Evolutionary conservation across 2,113 vertebrate genomes (phyloP).

Genomic region (Nannobrachium achirus): DNA sequence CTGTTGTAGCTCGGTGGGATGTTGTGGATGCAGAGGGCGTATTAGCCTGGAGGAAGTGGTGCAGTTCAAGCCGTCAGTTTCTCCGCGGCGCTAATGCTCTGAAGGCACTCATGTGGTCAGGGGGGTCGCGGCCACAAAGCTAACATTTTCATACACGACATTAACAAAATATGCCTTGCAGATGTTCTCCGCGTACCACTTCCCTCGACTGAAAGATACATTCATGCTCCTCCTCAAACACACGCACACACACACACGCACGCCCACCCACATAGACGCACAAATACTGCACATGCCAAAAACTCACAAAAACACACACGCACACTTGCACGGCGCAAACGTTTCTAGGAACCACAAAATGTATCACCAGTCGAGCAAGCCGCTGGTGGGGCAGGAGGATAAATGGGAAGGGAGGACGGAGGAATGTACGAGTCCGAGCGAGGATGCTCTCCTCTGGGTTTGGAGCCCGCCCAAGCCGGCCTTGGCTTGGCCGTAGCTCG

Average conservation of each 20-base stretch:
- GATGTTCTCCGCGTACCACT: conserved; percentile 49
- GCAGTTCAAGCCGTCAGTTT: conserved; percentile 26
- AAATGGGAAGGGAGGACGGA: conserved; percentile 51
- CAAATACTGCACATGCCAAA: neutral
- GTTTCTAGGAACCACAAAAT: conserved; percentile 43
- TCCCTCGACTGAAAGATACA: conserved; percentile 11
- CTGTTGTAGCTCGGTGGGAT: no score
- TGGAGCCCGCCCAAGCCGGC: conserved; percentile 61
- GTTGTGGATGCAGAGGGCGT: no score
- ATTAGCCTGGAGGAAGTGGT: neutral
- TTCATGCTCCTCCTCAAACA: conserved; percentile 39
- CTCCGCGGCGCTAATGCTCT: conserved; percentile 14
- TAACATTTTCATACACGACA: conserved; percentile 34
- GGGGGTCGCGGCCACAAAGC: conserved; percentile 25
- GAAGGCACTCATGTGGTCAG: conserved; percentile 41
- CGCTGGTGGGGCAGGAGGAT: conserved; percentile 44
- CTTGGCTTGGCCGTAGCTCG: conserved; percentile 55
- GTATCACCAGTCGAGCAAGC: conserved; percentile 51
- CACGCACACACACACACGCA: conserved; percentile 15
- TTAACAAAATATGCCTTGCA: conserved; percentile 33
- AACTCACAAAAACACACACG: conserved; percentile 4
- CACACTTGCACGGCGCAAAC: neutral
- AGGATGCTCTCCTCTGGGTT: conserved; percentile 64
- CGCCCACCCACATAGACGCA: conserved; percentile 13
- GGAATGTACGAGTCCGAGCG: conserved; percentile 48